These are phyloP conservation scores for Drosophila mercatorum DNA, from an alignment of 2,888 invertebrate species.

Conservation along the genomic window DNA sequence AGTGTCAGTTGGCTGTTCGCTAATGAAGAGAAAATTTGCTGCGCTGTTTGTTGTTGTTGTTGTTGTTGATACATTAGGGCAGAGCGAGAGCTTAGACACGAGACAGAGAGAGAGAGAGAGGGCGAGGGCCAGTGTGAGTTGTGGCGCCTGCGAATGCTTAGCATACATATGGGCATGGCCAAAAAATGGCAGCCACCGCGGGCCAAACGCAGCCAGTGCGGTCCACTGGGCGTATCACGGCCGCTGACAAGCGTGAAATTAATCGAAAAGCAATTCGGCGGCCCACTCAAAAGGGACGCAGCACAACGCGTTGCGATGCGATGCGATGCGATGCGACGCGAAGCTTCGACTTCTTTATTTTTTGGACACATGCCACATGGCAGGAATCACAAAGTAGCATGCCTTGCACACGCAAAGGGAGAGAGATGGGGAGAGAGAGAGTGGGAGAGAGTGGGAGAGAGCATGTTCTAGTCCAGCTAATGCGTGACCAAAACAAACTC, in stretches of 20 bases:
- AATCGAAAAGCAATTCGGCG: constrained; percentile 78
- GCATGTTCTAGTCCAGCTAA: neutral
- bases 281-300: constrained; percentile 27
- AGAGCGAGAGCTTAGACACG: neutral
- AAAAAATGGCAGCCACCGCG: neutral
- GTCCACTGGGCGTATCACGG: constrained; percentile 70
- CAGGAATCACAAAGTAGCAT: constrained; percentile 21
- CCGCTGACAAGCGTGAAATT: constrained; percentile 80
- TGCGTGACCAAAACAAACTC: neutral
- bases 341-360: constrained; percentile 18
- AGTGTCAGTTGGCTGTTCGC: constrained; percentile 48
- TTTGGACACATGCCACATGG: constrained; percentile 49
- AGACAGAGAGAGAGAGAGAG: neutral
- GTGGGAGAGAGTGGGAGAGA: neutral
- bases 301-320: neutral
- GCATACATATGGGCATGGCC: constrained; percentile 40
- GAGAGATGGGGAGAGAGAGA: neutral
- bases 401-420: constrained; percentile 7
- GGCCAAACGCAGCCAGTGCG: constrained; percentile 3
- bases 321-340: neutral
- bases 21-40: constrained; percentile 76
- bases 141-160: constrained; percentile 42
- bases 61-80: constrained; percentile 10
- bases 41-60: constrained; percentile 41
- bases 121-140: neutral